phyloP scores from a whole-genome alignment of 2,113 vertebrate species.

The Cyanocitta stelleri region DNA sequence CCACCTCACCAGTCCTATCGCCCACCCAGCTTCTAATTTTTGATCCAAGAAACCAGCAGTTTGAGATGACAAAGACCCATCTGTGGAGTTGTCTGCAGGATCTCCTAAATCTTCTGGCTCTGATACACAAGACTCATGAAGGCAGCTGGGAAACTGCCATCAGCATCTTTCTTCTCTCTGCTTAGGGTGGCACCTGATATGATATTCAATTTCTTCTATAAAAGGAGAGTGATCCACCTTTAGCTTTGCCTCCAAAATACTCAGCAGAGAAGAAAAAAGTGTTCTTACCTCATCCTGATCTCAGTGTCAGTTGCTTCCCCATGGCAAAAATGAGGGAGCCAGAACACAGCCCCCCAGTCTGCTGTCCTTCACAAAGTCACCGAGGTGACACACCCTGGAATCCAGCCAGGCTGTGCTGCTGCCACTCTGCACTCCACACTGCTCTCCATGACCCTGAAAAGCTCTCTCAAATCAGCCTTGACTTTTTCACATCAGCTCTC shows the following conservation, averaged over 20 bases:
- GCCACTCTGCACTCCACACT: neutral
- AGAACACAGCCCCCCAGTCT: neutral
- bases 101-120: neutral
- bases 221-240: neutral
- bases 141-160: neutral
- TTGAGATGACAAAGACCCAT: neutral
- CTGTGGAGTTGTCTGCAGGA: neutral
- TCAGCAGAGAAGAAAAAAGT: neutral
- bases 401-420: neutral
- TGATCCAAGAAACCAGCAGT: neutral
- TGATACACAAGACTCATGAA: neutral
- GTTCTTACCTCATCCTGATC: neutral
- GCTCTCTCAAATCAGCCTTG: neutral
- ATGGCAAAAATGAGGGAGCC: neutral
- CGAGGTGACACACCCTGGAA: accelerated
- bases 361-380: neutral
- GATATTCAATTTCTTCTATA: neutral
- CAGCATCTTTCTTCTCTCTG: neutral
- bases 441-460: neutral
- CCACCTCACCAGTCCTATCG: neutral
- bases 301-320: neutral
- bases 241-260: neutral
- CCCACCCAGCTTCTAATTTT: neutral
- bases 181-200: neutral
- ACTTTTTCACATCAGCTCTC: neutral